Base-by-base conservation (phyloP, 2,797 vertebrate species). In the Gobio occitaniae region DNA sequence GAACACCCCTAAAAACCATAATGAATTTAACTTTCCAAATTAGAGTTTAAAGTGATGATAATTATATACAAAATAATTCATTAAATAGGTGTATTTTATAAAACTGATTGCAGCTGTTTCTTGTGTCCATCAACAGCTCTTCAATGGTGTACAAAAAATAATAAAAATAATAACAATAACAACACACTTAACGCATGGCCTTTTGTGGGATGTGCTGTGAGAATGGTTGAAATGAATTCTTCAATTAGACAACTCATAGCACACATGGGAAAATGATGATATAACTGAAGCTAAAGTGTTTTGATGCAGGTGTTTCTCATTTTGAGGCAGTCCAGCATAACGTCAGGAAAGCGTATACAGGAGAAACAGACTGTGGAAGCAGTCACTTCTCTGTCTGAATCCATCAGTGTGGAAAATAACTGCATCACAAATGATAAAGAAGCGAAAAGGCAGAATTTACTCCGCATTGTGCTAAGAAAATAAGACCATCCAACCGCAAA, bases 321-420 rank as follows among this genome's bases (percentile, higher is more conserved):
- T 82, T 65, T n/a, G 25, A 63, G 29, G 69, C 56, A 74, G 38
- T 11, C 16, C 10, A 72, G 69, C 41, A 63, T 63, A 63, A 54
- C 2, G 2, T 21, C 80, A 71, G 38, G 36, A 71, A 61, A 71
- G 38, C 12, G 2, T 36, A 82, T 38, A 38, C 16, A 83, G 68
- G 9, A 59, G 16, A 71, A 70, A 44, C 68, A 47, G 9, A 81
- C 50, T 4, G 29, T 69, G 19, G 50, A 44, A 80, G 32, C 13
- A 68, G 32, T 54, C 21, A 54, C 7, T 82, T 44, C n/a, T 72
- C 52, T 10, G n/a, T 70, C 16, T n/a, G 56, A 72, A 61, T 50
- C 19, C 44, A 75, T 74, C 19, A 15, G 70, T 25, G 81, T 66
- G 71, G 56, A 75, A 83, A 83, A 75, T 82, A 75, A 75, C 21